Evolutionary conservation across 2,797 vertebrate species (phyloP).

Genomic region (Vultur gryphus): DNA sequence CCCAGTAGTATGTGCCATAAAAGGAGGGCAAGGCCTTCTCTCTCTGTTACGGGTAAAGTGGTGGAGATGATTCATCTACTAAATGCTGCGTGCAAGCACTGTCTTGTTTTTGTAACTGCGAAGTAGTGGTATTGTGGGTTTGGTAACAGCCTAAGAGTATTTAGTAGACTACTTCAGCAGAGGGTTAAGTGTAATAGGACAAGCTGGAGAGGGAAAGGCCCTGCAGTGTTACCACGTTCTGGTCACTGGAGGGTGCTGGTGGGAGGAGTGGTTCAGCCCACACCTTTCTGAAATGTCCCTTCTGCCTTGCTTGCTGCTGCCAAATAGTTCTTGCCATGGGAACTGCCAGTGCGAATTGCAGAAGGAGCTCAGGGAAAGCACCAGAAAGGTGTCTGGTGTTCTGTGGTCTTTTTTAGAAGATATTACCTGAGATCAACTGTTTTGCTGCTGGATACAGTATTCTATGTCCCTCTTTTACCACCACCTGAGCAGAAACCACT

Average conservation of each 20-base stretch:
- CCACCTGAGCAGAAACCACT: not conserved
- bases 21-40: not conserved
- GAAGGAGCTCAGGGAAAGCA: not conserved
- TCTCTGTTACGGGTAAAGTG: not conserved
- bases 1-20: not conserved
- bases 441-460: not conserved
- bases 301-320: not conserved
- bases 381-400: not conserved
- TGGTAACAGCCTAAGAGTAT: not conserved
- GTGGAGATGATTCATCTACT: not conserved
- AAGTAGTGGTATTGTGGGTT: not conserved
- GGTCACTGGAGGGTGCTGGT: not conserved
- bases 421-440: not conserved
- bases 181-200: not conserved
- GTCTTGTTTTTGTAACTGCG: not conserved
- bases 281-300: not conserved
- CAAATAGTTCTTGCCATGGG: rapidly evolving
- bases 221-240: not conserved
- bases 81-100: not conserved
- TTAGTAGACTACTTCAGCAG: not conserved
- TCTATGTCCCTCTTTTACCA: not conserved
- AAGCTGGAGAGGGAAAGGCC: not conserved
- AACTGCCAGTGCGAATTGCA: not conserved
- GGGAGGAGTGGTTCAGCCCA: not conserved
- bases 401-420: not conserved